Percentiles rank a stretch among this genome's conserved stretches.
Conservation (phyloP, 2,888 invertebrate genomes). For the Cosmia pyralina region DNA sequence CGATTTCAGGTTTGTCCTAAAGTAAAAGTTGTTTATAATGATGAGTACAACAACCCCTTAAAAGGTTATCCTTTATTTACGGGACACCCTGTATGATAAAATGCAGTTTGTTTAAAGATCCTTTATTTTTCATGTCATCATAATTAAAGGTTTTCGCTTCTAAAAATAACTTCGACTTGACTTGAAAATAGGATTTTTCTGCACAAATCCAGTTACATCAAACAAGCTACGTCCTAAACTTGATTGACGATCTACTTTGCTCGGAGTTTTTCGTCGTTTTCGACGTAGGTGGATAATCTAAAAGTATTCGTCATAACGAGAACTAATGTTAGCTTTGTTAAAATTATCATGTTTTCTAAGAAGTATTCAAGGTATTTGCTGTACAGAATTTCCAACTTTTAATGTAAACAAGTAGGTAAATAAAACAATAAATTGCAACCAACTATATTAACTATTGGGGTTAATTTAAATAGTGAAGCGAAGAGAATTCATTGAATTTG, state of each 20-base stretch:
- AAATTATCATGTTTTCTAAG: neutral
- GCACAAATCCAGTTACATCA: neutral
- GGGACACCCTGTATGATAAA: too few species aligned
- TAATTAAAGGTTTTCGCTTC: neutral
- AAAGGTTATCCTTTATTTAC: too few species aligned
- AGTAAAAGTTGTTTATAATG: too few species aligned
- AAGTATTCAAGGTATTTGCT: neutral
- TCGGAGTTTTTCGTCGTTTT: neutral
- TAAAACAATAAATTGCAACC: too few species aligned
- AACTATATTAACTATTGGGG: slow-evolving; percentile 4
- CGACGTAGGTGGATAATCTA: neutral
- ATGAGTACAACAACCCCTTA: too few species aligned
- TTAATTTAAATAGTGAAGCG: too few species aligned
- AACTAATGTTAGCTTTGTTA: neutral
- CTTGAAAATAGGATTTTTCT: neutral
- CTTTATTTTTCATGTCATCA: neutral
- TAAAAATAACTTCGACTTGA: neutral
- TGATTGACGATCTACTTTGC: neutral
- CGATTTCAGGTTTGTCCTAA: too few species aligned
- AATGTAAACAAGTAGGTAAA: too few species aligned
- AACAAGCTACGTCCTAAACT: neutral
- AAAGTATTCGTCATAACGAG: neutral
- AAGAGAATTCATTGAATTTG: too few species aligned
- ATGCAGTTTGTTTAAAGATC: neutral
- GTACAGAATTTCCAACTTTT: neutral